Evolutionary conservation across 2,888 invertebrate species (phyloP), one percentile per base, ranked within the genome.

Genomic region (Scelioninae gen. 1): DNA sequence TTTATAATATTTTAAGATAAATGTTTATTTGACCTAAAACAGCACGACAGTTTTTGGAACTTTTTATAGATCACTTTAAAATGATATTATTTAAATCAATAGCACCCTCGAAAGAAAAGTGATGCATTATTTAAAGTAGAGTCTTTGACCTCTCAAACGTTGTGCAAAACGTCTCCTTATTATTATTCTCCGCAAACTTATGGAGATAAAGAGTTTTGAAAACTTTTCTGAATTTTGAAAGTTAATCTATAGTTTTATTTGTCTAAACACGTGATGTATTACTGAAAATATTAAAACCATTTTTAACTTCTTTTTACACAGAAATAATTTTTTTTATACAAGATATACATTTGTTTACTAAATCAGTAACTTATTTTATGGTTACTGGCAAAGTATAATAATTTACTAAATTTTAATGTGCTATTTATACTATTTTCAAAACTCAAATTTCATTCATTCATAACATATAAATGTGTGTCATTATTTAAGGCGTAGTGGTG

Each of bases 81-180:
- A 32, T 40, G 51, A 53, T 38, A 53, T 66, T 66, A 66, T 53
- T 66, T 66, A 66, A 66, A 66, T 66, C 65, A 66, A 53, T 53
- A 51, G 51, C 29, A n/a, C 10, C 40, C 38, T 38, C n/a, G 13
- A 53, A 38, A 66, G 31, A 49, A 66, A 38, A 43, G 53, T 11
- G 31, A 66, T 66, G 55, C 53, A 66, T 66, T 66, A 66, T 66
- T 66, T 66, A 66, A 66, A 29, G 47, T n/a, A 13, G 49, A 66
- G 23, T 32, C 49, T 65, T 38, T 51, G 65, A 65, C 51, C 51
- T 51, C 38, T 65, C 9, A 38, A 51, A 51, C 31, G 34, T 4
- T 13, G 51, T 23, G 31, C 40, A 8, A 38, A 65, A 65, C 34
- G 51, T 47, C 47, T 34, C 15, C 51, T 34, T 40, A 51, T 65